Evolutionary conservation across 2,888 invertebrate genomes (phyloP).

Genomic region (Stramonita haemastoma): DNA sequence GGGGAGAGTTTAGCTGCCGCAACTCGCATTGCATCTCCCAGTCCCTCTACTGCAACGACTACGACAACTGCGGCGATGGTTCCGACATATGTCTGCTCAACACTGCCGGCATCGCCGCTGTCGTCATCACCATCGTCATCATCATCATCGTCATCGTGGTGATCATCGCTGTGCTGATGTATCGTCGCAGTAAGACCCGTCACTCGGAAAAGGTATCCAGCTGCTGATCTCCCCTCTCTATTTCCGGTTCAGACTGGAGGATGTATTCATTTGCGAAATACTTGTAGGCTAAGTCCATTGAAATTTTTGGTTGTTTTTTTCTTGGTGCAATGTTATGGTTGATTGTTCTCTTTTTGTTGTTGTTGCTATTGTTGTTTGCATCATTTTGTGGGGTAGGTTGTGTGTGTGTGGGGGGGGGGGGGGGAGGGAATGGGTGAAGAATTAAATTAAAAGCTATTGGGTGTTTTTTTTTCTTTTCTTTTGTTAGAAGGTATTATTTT

Average conservation of each 20-base stretch:
- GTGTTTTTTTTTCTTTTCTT: no score
- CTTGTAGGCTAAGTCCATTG: not conserved
- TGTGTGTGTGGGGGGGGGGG: not conserved
- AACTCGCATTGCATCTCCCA: slow-evolving; percentile 51
- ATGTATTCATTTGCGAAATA: not conserved
- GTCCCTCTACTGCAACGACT: slow-evolving; percentile 51
- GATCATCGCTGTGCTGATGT: slow-evolving; percentile 43
- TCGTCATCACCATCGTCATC: slow-evolving; percentile 45
- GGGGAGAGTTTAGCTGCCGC: slow-evolving; percentile 47
- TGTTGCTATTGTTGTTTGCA: not conserved
- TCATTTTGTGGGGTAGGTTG: not conserved
- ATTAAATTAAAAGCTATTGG: no score
- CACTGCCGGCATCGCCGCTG: slow-evolving; percentile 41
- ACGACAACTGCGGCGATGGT: slow-evolving; percentile 53
- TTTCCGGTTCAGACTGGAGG: not conserved
- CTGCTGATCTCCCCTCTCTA: not conserved
- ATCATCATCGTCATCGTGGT: slow-evolving; percentile 44
- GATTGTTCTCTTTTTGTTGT: not conserved
- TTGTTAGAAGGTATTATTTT: no score
- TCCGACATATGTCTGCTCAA: slow-evolving; percentile 51
- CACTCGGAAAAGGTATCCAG: slow-evolving; percentile 52
- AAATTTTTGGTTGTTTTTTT: not conserved
- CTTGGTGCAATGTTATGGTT: not conserved
- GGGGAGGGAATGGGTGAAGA: no score
- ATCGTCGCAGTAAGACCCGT: slow-evolving; percentile 43